These are phyloP conservation scores for Campopleginae sp. DNA, from an alignment of 2,888 invertebrate genomes.

Conservation along the genomic window DNA sequence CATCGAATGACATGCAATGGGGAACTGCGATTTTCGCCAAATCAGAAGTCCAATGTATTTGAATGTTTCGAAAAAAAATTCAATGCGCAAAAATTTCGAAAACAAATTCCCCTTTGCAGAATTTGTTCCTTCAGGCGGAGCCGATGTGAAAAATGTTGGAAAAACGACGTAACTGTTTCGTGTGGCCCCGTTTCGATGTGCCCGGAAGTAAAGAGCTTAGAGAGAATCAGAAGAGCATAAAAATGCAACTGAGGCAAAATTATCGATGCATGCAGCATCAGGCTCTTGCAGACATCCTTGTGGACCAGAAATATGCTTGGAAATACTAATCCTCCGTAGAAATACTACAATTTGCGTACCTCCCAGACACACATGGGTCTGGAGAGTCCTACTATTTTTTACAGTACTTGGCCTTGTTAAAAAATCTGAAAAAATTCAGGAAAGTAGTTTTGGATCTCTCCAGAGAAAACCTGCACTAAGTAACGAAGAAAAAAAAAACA, in stretches of 20 bases:
- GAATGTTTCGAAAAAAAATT: constrained; percentile 1
- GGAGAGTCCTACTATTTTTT: too few species aligned
- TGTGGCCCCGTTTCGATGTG: constrained; percentile 34
- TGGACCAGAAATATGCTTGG: constrained; percentile 10
- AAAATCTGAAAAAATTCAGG: too few species aligned
- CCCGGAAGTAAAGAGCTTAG: constrained; percentile 1
- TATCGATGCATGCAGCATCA: constrained; percentile 9
- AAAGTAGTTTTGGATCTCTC: too few species aligned
- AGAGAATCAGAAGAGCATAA: neutral
- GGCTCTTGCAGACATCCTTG: constrained; percentile 23
- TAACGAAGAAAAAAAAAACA: too few species aligned
- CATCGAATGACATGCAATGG: too few species aligned
- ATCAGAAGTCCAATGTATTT: neutral
- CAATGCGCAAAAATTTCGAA: neutral
- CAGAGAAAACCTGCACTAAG: too few species aligned
- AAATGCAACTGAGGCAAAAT: constrained; percentile 14
- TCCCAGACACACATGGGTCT: too few species aligned
- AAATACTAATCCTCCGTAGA: constrained; percentile 28
- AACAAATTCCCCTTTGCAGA: neutral
- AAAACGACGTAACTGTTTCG: constrained; percentile 30
- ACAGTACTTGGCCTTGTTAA: too few species aligned
- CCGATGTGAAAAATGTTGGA: constrained; percentile 36
- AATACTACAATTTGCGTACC: too few species aligned
- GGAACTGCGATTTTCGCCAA: neutral
- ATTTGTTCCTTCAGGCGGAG: constrained; percentile 17